phyloP scores from a whole-genome alignment of 2,797 vertebrate species.

The Champsocephalus esox region DNA sequence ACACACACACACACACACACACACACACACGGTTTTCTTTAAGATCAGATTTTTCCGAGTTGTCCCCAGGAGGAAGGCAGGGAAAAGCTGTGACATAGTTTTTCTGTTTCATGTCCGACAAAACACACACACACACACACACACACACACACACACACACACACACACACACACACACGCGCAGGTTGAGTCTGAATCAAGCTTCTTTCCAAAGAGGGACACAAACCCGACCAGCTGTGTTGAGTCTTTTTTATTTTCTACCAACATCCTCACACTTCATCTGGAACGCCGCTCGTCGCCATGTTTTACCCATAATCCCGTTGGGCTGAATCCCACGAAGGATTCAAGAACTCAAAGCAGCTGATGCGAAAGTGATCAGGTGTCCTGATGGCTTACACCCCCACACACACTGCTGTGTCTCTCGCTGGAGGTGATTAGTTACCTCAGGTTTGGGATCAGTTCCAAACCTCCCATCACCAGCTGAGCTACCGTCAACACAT shows the following conservation, averaged over 20 bases:
- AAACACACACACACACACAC: constrained; percentile 23
- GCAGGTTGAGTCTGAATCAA: constrained; percentile 7
- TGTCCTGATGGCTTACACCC: constrained; percentile 36
- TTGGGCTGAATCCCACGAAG: background rate
- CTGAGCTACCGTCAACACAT: too few relatives aligned
- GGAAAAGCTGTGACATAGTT: constrained; percentile 57
- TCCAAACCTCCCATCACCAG: too few relatives aligned
- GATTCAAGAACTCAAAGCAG: background rate
- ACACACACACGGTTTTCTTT: constrained; percentile 27
- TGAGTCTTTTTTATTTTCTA: constrained; percentile 15
- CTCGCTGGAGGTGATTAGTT: too few relatives aligned
- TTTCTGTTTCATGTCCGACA: constrained; percentile 62
- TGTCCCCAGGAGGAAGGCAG: constrained; percentile 42
- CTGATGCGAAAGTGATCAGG: constrained; percentile 25
- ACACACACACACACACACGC: too few relatives aligned
- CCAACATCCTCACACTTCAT: constrained; percentile 41
- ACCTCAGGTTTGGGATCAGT: too few relatives aligned
- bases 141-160: constrained; percentile 17
- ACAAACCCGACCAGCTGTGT: constrained; percentile 10
- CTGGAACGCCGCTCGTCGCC: constrained; percentile 25
- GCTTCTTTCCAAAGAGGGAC: constrained; percentile 41
- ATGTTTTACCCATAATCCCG: constrained; percentile 46
- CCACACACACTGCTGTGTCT: background rate
- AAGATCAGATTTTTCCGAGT: constrained; percentile 59
- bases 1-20: constrained; percentile 37